Evolutionary conservation across 2,113 vertebrate genomes (phyloP), one percentile per base, ranked within the genome.

Genomic region (Piprites chloris): DNA sequence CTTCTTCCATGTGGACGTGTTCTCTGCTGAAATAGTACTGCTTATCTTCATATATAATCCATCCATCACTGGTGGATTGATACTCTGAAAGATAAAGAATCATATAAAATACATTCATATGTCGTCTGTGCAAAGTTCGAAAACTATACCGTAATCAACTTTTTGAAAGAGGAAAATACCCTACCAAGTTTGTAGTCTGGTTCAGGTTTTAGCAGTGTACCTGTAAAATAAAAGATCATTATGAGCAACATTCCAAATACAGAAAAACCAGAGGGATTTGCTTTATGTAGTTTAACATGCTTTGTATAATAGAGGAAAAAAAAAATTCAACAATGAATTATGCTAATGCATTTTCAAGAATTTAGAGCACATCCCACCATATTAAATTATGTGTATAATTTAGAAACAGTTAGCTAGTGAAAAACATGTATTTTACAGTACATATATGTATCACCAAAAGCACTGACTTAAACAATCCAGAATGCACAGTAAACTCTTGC

Each of bases 11-110:
- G 21, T 97, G 83, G 20, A 98, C 85, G 23, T 11, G 61, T 9
- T 99, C 96, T 30, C 46, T 97, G 95, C 98, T 99, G 77, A 99
- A 95, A 90, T 98, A 99, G 89, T 99, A 99, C 47, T 99, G 99
- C 61, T 98, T 98, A 41, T 98, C 97, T 78, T 98, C 98, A 89
- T 98, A 98, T 86, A 98, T 92, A 26, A 99, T 22, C 99, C 99
- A 99, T 69, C 99, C 99, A 90, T 99, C 99, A 15, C 53, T 93
- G 4, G 98, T 99, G 39, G 93, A 79, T 86, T 98, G 97, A 91
- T 96, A 98, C 53, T 95, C 99, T 99, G 94, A 78, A 91, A 94
- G 72, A 42, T 59, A 86, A 79, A 13, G 69, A 59, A 93, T 59
- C 16, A 33, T 32, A 19, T 15, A 69, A 39, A 32, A 49, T 76